These are phyloP conservation scores for Melanitta fusca DNA, from an alignment of 2,797 vertebrate species.

Conservation along the genomic window DNA sequence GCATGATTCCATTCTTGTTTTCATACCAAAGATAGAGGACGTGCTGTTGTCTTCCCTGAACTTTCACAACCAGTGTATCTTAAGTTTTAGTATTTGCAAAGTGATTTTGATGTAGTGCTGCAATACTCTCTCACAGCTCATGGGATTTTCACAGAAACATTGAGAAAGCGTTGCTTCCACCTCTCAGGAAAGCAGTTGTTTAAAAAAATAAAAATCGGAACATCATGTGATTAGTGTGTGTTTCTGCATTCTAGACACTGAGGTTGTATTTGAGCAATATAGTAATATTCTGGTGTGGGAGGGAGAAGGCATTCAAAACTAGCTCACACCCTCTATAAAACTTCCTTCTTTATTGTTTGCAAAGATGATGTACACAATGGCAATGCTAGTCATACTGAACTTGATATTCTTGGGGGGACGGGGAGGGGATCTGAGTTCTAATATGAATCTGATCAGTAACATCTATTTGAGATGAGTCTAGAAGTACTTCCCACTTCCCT, in stretches of 20 bases:
- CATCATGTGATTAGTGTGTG: not conserved
- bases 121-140: not conserved
- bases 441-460: not conserved
- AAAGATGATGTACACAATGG: not conserved
- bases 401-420: not conserved
- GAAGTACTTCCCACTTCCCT: not conserved
- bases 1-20: not conserved
- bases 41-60: not conserved
- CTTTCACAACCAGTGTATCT: not conserved
- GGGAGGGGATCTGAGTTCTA: not conserved
- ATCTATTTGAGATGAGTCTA: not conserved
- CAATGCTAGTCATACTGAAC: not conserved
- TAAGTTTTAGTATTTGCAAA: not conserved
- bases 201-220: not conserved
- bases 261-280: not conserved
- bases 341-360: not conserved
- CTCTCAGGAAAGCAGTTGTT: not conserved
- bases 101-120: not conserved
- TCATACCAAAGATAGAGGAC: not conserved
- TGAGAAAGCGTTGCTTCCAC: not conserved
- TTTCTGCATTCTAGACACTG: not conserved
- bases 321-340: not conserved
- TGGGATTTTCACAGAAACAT: not conserved
- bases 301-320: not conserved
- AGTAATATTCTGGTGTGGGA: not conserved